These are phyloP conservation scores for Pissodes strobi DNA, from an alignment of 1,140 invertebrate species.

Conservation along the genomic window DNA sequence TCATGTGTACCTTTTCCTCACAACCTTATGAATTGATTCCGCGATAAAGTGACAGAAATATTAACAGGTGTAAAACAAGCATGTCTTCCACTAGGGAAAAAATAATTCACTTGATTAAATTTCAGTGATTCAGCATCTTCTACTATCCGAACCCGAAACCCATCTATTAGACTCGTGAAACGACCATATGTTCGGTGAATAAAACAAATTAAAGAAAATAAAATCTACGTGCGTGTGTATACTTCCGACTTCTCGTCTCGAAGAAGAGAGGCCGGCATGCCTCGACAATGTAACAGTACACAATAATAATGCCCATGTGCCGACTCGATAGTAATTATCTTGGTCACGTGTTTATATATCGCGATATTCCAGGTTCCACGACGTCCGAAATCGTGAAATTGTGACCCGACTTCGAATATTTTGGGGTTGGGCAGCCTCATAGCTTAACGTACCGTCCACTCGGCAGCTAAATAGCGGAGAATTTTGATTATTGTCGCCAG, in stretches of 20 bases:
- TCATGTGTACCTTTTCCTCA: no score
- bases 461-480: neutral
- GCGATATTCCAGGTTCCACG: constrained; percentile 12
- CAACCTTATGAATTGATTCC: no score
- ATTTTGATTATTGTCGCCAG: constrained; percentile 27
- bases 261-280: constrained; percentile 12
- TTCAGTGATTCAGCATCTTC: no score
- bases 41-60: no score
- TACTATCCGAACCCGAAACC: no score
- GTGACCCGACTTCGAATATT: neutral
- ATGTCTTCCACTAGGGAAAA: no score
- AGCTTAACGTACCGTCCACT: neutral
- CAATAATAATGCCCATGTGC: constrained; percentile 27
- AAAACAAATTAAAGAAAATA: constrained; percentile 15
- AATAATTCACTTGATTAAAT: no score
- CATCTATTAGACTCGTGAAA: neutral
- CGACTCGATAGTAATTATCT: constrained; percentile 29
- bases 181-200: constrained; percentile 21
- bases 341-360: constrained; percentile 29
- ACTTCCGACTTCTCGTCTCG: constrained; percentile 21
- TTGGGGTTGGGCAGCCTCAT: neutral
- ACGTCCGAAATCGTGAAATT: neutral
- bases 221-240: constrained; percentile 19
- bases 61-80: no score
- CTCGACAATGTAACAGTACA: constrained; percentile 31